phyloP scores from a whole-genome alignment of 2,888 invertebrate genomes.

The Poecilobothrus nobilitatus region DNA sequence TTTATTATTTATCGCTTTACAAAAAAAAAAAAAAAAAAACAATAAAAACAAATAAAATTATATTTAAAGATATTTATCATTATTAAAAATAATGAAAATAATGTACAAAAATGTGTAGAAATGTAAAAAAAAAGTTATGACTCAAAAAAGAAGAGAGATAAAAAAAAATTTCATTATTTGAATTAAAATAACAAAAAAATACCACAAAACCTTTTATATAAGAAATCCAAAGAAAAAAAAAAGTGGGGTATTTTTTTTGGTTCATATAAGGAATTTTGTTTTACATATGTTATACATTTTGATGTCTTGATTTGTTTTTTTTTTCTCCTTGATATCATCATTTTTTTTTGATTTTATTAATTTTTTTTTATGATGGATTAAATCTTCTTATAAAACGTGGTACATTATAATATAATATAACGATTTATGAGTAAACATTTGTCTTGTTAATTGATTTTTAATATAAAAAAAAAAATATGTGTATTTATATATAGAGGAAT shows the following conservation, averaged over 20 bases:
- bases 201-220: background rate
- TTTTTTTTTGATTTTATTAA: too few relatives aligned
- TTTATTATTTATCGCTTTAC: background rate
- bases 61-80: conserved; percentile 1
- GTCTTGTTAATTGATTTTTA: background rate
- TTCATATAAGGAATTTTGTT: background rate
- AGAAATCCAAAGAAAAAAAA: background rate
- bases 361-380: background rate
- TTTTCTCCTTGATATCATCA: too few relatives aligned
- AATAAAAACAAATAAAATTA: background rate
- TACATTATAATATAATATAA: too few relatives aligned
- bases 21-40: too few relatives aligned
- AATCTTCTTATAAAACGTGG: background rate
- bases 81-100: background rate
- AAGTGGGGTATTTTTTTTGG: background rate
- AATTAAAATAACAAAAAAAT: background rate
- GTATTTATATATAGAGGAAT: too few relatives aligned
- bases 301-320: background rate
- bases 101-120: background rate
- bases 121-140: background rate
- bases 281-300: background rate
- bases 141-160: too few relatives aligned
- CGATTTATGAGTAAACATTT: background rate
- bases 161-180: too few relatives aligned
- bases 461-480: too few relatives aligned